A percentile compares a stretch with the other conserved stretches of the same genome.
Conservation (phyloP, 2,888 invertebrate genomes). For the Andrena bucephala region DNA sequence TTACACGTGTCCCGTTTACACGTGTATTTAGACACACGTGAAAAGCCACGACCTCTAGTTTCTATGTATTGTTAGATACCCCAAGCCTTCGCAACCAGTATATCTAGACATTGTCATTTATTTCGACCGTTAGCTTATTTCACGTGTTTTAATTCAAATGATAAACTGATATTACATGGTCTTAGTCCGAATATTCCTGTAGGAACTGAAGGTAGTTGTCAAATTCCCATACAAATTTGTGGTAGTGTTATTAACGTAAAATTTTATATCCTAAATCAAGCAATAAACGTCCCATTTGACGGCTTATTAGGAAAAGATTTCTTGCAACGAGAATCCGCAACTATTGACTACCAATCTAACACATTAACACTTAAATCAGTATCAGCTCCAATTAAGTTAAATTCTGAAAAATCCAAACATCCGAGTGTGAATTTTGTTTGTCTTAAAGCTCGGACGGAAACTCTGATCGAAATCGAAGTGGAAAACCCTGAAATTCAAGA, state of each 20-base stretch:
- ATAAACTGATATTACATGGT: slow-evolving; percentile 16
- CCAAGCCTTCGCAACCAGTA: too few relatives aligned
- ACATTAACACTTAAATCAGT: slow-evolving; percentile 4
- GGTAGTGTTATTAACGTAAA: not conserved
- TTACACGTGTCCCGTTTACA: too few relatives aligned
- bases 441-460: slow-evolving; percentile 18
- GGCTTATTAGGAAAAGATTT: slow-evolving; percentile 33
- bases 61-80: too few relatives aligned
- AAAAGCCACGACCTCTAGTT: too few relatives aligned
- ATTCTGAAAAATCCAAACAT: not conserved
- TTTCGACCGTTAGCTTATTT: too few relatives aligned
- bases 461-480: slow-evolving; percentile 3
- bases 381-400: not conserved
- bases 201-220: slow-evolving; percentile 18
- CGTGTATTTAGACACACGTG: too few relatives aligned
- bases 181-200: slow-evolving; percentile 7
- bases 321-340: slow-evolving; percentile 10
- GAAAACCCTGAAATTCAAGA: slow-evolving; percentile 26
- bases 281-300: slow-evolving; percentile 16
- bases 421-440: not conserved
- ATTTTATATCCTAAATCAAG: slow-evolving; percentile 4
- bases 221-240: slow-evolving; percentile 2
- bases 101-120: too few relatives aligned
- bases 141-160: not conserved
- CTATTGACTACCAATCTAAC: slow-evolving; percentile 2